Percentiles rank a stretch among this genome's conserved stretches.
phyloP scores from a whole-genome alignment of 1,140 invertebrate species.

The Brachionus asplanchnoidis region DNA sequence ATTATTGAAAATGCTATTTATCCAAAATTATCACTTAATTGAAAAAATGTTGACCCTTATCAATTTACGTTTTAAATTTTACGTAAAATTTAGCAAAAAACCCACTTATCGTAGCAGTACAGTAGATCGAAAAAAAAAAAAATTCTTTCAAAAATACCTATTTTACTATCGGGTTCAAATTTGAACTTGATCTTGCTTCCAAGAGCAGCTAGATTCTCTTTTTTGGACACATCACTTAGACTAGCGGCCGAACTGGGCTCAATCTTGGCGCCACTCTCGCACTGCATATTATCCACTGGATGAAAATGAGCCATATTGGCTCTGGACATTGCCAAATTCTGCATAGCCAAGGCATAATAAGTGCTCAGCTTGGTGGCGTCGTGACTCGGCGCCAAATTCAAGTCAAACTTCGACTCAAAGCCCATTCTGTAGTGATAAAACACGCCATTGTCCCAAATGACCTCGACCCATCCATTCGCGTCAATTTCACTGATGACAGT shows the following conservation, averaged over 20 bases:
- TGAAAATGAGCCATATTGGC: slow-evolving; percentile 27
- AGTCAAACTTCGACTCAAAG: slow-evolving; percentile 91
- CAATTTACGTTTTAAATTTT: too few species aligned
- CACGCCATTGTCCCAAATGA: slow-evolving; percentile 89
- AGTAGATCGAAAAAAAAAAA: neutral
- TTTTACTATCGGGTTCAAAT: slow-evolving; percentile 27
- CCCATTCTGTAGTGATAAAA: slow-evolving; percentile 96
- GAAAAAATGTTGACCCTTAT: too few species aligned
- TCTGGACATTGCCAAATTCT: slow-evolving; percentile 44
- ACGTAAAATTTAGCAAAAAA: too few species aligned
- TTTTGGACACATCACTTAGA: neutral
- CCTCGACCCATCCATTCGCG: slow-evolving; percentile 86
- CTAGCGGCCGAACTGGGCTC: neutral
- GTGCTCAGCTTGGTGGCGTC: slow-evolving; percentile 49
- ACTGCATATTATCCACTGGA: neutral
- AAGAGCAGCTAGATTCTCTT: neutral
- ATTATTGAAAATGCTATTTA: too few species aligned
- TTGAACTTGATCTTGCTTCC: slow-evolving; percentile 15
- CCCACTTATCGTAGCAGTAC: too few species aligned
- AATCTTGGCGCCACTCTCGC: neutral
- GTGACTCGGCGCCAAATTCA: slow-evolving; percentile 62
- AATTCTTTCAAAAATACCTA: neutral
- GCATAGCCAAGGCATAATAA: slow-evolving; percentile 2
- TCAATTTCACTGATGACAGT: slow-evolving; percentile 86
- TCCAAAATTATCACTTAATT: too few species aligned